Evolutionary conservation across 2,113 vertebrate species (phyloP), one percentile per base, ranked within the genome.

Genomic region (Serilophus lunatus): DNA sequence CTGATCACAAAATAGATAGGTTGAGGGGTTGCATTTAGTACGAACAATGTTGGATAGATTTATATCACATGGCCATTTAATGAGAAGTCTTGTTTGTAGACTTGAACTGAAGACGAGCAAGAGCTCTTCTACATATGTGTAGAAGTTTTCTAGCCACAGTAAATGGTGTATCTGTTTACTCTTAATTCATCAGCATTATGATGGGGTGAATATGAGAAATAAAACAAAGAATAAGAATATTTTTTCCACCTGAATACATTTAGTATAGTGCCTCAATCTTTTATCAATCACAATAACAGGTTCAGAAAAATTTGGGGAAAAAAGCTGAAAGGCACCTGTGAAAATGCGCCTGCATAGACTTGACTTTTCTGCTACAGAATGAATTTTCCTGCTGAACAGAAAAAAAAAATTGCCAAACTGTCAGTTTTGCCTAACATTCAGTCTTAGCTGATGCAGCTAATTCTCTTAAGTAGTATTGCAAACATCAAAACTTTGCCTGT

Each of bases 311-410:
- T 15, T 17, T 81, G 31, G 69, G 33, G 17, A 86, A 76, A 25
- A 24, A 92, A 93, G 75, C 28, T 69, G 60, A 36, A 94, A 72
- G 29, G 75, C 59, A 60, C 24, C 36, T 82, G 40, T 88, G 72
- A 94, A 94, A 86, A 86, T 59, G 59, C 95, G 44, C 53, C n/a
- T 89, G 71, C 7, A 29, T 53, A 92, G 72, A 91, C 78, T 64
- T 86, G 59, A 49, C 53, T 63, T 91, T 83, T 91, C 65, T 91
- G 45, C 76, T 90, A 19, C 33, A 70, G 54, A 81, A 77, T 68
- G 45, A 87, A 80, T 95, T 94, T 82, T 76, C 47, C 28, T 90
- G 33, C 25, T 90, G 84, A 78, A 19, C 28, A 85, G 51, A 54
- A 93, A 92, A 91, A 77, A 75, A 83, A 5, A 1, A 11, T 35